These are phyloP conservation scores for Anhinga anhinga DNA, from an alignment of 2,113 vertebrate species.

Conservation along the genomic window DNA sequence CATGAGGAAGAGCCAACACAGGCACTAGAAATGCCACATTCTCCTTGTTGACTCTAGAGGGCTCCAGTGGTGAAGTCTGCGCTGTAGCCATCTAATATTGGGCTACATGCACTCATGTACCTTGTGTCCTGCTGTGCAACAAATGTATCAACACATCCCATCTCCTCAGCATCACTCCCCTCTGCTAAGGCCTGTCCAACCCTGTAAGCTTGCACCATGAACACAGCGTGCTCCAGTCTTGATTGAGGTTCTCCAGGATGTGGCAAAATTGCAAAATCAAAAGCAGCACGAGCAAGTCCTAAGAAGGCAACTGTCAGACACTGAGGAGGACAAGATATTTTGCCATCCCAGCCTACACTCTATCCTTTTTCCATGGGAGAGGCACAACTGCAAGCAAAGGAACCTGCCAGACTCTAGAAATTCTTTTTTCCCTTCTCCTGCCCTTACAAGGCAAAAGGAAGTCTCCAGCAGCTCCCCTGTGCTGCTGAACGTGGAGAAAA, in stretches of 20 bases:
- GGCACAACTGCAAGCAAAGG: background rate
- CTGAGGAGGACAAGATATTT: background rate
- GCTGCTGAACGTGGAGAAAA: background rate
- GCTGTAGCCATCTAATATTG: background rate
- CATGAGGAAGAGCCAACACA: background rate
- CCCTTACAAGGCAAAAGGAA: background rate
- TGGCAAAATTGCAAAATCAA: background rate
- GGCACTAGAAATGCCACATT: background rate
- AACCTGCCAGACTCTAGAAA: background rate
- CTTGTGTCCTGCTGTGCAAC: background rate
- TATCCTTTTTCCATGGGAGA: background rate
- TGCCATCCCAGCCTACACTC: background rate
- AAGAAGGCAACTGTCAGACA: background rate
- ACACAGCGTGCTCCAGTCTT: background rate
- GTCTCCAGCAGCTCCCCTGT: background rate
- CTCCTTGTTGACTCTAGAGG: background rate
- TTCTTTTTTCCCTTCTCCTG: background rate
- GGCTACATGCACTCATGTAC: background rate
- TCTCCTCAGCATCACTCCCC: background rate
- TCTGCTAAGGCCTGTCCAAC: background rate
- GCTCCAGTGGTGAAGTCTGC: background rate
- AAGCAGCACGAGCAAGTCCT: background rate
- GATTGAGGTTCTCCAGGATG: background rate
- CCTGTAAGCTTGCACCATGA: background rate
- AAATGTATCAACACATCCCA: background rate